Evolutionary conservation across 2,113 vertebrate species (phyloP).

Genomic region (Petaurus breviceps): DNA sequence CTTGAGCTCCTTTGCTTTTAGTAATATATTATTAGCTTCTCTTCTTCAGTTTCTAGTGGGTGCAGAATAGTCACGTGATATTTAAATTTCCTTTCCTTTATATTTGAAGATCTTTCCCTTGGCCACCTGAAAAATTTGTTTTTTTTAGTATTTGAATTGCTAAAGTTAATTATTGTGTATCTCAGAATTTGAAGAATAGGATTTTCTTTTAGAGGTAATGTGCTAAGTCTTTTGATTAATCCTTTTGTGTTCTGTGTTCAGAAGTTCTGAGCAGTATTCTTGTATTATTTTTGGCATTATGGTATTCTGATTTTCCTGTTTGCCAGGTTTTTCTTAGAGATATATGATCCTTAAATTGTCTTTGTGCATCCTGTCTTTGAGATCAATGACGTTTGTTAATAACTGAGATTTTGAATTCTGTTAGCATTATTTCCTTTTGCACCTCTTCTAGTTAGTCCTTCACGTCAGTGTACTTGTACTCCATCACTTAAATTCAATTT

Average conservation of each 20-base stretch:
- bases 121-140: neutral
- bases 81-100: neutral
- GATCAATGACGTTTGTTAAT: neutral
- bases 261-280: neutral
- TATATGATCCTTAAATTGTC: neutral
- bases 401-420: neutral
- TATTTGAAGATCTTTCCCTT: neutral
- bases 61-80: neutral
- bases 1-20: neutral
- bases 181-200: neutral
- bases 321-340: neutral
- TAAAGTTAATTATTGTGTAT: neutral
- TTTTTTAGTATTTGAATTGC: neutral
- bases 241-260: neutral
- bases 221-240: neutral
- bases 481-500: no score
- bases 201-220: neutral
- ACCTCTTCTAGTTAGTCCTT: neutral
- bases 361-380: neutral
- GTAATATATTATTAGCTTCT: neutral
- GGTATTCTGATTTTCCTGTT: neutral
- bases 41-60: neutral
- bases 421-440: neutral
- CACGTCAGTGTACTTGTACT: neutral
- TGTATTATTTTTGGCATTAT: neutral